These are phyloP conservation scores for Vombatus ursinus DNA, from an alignment of 2,113 vertebrate genomes.

Conservation along the genomic window DNA sequence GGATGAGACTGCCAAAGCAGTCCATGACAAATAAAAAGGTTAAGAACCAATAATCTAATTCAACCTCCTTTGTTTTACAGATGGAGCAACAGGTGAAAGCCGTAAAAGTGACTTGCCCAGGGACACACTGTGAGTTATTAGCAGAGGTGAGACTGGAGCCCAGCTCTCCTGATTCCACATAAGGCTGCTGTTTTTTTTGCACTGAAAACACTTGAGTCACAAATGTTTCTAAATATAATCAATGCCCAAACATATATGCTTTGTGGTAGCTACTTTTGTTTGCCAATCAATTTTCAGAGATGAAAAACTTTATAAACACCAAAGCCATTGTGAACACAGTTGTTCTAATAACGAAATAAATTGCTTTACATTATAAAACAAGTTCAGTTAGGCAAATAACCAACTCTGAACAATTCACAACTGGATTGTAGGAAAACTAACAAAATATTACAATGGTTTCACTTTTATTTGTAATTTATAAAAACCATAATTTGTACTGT, in stretches of 20 bases:
- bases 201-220: background rate
- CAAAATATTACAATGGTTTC: slow-evolving; percentile 16
- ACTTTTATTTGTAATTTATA: background rate
- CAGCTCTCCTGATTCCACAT: background rate
- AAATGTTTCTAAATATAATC: background rate
- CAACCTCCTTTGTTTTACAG: background rate
- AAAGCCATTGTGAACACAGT: slow-evolving; percentile 29
- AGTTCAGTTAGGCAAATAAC: slow-evolving; percentile 28
- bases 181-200: background rate
- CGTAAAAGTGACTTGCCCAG: background rate
- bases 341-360: slow-evolving; percentile 14
- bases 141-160: background rate
- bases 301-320: slow-evolving; percentile 20
- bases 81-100: background rate
- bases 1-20: background rate
- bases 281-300: background rate
- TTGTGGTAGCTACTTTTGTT: background rate
- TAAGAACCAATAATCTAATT: background rate
- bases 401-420: slow-evolving; percentile 4
- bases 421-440: slow-evolving; percentile 27
- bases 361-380: slow-evolving; percentile 1
- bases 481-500: background rate
- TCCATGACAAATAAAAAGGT: background rate
- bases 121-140: background rate
- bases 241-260: background rate